Conservation (phyloP, 2,888 invertebrate genomes). For the Tetragnatha montana region DNA sequence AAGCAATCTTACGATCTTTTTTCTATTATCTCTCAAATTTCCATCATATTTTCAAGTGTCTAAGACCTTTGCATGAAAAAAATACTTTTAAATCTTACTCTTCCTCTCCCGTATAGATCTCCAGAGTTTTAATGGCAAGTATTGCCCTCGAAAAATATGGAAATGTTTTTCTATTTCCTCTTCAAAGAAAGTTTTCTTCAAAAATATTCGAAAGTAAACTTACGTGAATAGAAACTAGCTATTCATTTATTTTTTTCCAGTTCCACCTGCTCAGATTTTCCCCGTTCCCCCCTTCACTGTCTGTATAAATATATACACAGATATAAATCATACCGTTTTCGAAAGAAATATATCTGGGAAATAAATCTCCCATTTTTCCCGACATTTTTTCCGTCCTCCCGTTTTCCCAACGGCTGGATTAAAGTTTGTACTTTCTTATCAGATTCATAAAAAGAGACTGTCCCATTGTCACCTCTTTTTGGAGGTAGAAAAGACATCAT, state of each 20-base stretch:
- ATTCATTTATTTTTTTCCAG: slow-evolving; percentile 40
- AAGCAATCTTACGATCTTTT: too few relatives aligned
- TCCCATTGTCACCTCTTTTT: not conserved
- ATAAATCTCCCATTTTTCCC: slow-evolving; percentile 18
- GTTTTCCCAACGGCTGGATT: slow-evolving; percentile 10
- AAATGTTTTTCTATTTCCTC: slow-evolving; percentile 19
- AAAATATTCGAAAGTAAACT: slow-evolving; percentile 33
- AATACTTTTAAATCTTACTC: not conserved
- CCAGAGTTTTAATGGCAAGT: slow-evolving; percentile 33
- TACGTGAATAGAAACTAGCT: slow-evolving; percentile 40
- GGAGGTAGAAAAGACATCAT: not conserved
- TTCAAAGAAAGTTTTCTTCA: slow-evolving; percentile 34
- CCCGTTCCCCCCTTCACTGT: not conserved
- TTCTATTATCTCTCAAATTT: too few relatives aligned
- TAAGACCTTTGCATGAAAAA: not conserved
- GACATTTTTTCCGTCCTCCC: too few relatives aligned
- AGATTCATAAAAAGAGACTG: not conserved
- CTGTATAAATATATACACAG: slow-evolving; percentile 45
- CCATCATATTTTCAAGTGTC: not conserved
- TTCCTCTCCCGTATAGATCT: not conserved
- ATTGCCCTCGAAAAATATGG: slow-evolving; percentile 19
- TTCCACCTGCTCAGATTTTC: slow-evolving; percentile 15
- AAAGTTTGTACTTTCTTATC: slow-evolving; percentile 31
- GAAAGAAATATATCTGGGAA: slow-evolving; percentile 39
- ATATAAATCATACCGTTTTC: slow-evolving; percentile 41